Base-by-base conservation (phyloP, 2,888 invertebrate species). In the Pristionchus arcanus region DNA sequence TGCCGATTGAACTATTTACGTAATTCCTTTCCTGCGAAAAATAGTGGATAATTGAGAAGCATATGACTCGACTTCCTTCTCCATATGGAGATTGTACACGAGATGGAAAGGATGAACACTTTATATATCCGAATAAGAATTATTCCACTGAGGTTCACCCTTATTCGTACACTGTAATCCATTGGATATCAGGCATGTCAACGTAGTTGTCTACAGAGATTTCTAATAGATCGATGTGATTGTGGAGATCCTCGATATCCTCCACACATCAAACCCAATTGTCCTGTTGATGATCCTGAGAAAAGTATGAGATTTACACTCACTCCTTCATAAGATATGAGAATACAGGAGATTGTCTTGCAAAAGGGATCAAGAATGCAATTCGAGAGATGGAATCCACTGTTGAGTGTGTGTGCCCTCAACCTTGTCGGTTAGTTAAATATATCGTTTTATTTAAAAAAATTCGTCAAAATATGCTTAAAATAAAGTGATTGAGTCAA, bases 241-340 rank as follows among this genome's bases (percentile, higher is more conserved):
- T 95, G 95, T 89, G 94, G 94, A n/a, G 95, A 95, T 91, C 95
- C 95, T 0, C 90, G 94, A 13, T 95, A 94, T 90, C 95, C 95
- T 2, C 90, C 91, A 2, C 93, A 92, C 68, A 89, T 90, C 74
- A 91, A 92, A 55, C 90, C 91, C n/a, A 94, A 94, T 81, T 95
- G 95, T 90, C 94, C 93, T 2, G 93, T 94, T 1, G 94, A 93
- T 86, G 92, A 94, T 90, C 92, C 94, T 3, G 90, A 91, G 5
- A 92, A 92, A 68, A 90, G 94, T 93, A 68, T 86, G 91, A 89
- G 21, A n/a, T 2, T 16, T 59, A 15, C 19, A 19, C 5, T 15
- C 59, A 25, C 19, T 19, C 25, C 5, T 19, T 21, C 85, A 21
- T 31, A 34, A 55, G 7, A 85, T 34, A 25, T 77, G 25, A 34